Base-by-base conservation (phyloP, 2,113 vertebrate genomes). In the Albula goreensis region DNA sequence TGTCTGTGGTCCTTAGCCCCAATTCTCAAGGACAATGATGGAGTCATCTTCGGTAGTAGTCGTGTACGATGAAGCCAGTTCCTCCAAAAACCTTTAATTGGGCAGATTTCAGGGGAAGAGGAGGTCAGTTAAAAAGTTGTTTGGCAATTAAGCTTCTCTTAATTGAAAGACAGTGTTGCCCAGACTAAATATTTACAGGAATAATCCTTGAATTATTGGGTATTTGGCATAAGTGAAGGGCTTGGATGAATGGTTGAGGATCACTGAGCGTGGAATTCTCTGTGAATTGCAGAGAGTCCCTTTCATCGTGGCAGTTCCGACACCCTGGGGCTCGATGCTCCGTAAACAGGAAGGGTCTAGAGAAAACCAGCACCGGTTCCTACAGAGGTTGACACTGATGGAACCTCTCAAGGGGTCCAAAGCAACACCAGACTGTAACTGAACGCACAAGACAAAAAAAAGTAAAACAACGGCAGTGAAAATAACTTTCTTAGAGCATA, bases 151-250 rank as follows among this genome's bases (percentile, higher is more conserved):
- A 60, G 90, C 15, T 63, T 89, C 78, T 89, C 90, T 86, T 89
- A 89, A 89, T 92, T 89, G 85, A 91, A 89, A 89, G 88, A 87
- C 90, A 79, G 91, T 86, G 88, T 90, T 89, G 79, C 88, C 89
- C 90, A 92, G 91, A 92, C 91, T 92, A 94, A 94, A 93, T 92
- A 92, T 93, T 93, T 93, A 86, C 88, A 90, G 85, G 88, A 87
- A 91, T 92, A 89, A 87, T 86, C 81, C 87, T 49, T 79, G 31
- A 49, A 50, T 48, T 79, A 49, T 19, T 50, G 78, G 9, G 70
- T 31, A 74, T 74, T 74, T 74, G 5, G 13, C 12, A 6, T 79
- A 49, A 79, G 78, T 48, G 49, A 79, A 50, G 78, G 78, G 31
- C 13, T 48, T 17, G 50, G 48, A 79, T 79, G 49, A 79, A 19